These are phyloP conservation scores for Nyleta sp. DNA, from an alignment of 2,888 invertebrate genomes.

Conservation along the genomic window DNA sequence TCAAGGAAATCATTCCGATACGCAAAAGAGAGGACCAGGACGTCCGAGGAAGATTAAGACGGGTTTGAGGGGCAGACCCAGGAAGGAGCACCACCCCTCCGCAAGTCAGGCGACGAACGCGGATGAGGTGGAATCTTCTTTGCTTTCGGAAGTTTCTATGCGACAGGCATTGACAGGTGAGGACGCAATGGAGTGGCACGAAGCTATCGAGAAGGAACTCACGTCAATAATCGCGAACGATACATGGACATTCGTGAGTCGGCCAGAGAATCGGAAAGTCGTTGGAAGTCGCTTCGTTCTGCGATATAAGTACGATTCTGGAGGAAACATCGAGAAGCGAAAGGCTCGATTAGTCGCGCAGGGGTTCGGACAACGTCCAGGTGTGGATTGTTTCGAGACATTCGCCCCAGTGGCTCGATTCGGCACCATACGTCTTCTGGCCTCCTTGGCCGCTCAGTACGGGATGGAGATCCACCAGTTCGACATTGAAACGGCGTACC, in stretches of 20 bases:
- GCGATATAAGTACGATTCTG: slow-evolving; percentile 56
- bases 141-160: slow-evolving; percentile 10
- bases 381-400: slow-evolving; percentile 65
- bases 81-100: not conserved
- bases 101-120: not conserved
- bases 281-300: slow-evolving; percentile 40
- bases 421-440: slow-evolving; percentile 65
- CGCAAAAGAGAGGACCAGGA: slow-evolving; percentile 4
- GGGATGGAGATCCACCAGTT: slow-evolving; percentile 65
- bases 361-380: slow-evolving; percentile 63
- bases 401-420: slow-evolving; percentile 65
- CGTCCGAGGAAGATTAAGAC: not conserved
- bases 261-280: not conserved
- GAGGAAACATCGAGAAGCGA: slow-evolving; percentile 60
- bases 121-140: not conserved
- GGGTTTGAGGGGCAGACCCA: not conserved
- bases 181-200: slow-evolving; percentile 25
- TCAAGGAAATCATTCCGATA: not conserved
- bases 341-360: slow-evolving; percentile 66
- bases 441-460: slow-evolving; percentile 62
- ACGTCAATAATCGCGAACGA: slow-evolving; percentile 30
- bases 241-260: slow-evolving; percentile 29
- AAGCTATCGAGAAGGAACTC: slow-evolving; percentile 32
- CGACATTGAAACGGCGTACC: slow-evolving; percentile 62
- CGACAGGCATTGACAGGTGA: slow-evolving; percentile 7